A percentile compares a stretch with the other conserved stretches of the same genome.
Conservation (phyloP, 2,797 vertebrate species). For the Gouania willdenowi region DNA sequence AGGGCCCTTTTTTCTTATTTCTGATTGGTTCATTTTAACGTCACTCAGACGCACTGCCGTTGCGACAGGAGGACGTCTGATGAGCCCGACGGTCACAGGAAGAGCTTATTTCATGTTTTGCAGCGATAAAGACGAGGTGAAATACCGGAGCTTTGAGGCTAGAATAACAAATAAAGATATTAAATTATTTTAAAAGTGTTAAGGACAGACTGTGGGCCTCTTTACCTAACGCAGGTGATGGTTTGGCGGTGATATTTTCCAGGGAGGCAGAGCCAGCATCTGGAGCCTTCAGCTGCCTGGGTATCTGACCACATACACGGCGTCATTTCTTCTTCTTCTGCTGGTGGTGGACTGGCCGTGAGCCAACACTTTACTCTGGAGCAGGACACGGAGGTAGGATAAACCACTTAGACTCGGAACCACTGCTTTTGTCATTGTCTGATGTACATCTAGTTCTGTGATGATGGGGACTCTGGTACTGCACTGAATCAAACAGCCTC, state of each 20-base stretch:
- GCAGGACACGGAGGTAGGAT: constrained; percentile 74
- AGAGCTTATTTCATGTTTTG: constrained; percentile 47
- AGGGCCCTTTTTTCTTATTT: neutral
- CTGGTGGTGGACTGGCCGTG: constrained; percentile 42
- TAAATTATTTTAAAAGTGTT: constrained; percentile 5
- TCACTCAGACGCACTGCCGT: constrained; percentile 23
- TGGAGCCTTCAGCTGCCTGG: constrained; percentile 34
- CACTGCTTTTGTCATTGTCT: too few species aligned
- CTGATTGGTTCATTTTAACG: constrained; percentile 38
- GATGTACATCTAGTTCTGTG: too few species aligned
- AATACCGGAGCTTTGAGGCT: constrained; percentile 6
- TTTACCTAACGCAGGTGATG: constrained; percentile 10
- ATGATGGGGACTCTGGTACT: too few species aligned
- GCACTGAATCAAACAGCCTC: too few species aligned
- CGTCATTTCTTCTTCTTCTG: constrained; percentile 2
- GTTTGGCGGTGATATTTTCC: constrained; percentile 27
- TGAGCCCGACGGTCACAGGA: constrained; percentile 54
- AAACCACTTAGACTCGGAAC: too few species aligned
- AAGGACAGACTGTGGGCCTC: neutral
- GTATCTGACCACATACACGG: constrained; percentile 37
- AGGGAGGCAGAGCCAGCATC: constrained; percentile 23
- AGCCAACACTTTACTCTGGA: constrained; percentile 72
- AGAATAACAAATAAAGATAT: neutral
- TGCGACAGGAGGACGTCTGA: constrained; percentile 43
- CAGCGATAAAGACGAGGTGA: constrained; percentile 15